Percentiles rank a stretch among this genome's conserved stretches.
Evolutionary conservation across 2,797 vertebrate species (phyloP).

Genomic region (Chiloscyllium punctatum): DNA sequence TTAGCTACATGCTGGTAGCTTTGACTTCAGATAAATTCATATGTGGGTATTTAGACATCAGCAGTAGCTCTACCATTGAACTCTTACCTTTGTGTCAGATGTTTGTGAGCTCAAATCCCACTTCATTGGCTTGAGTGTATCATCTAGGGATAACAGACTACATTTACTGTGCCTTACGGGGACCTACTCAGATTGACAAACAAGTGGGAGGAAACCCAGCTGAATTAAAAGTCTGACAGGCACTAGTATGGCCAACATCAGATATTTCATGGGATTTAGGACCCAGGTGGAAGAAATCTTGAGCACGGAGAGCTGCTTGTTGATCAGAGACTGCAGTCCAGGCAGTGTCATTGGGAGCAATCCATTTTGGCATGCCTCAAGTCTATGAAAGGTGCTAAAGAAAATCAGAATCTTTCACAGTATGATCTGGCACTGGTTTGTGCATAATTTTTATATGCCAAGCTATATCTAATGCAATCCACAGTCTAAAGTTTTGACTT

Average conservation of each 20-base stretch:
- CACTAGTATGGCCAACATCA: not conserved
- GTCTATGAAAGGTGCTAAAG: not conserved
- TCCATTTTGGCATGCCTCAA: not conserved
- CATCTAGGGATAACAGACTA: not conserved
- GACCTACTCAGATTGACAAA: not conserved
- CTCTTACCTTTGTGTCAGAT: not conserved
- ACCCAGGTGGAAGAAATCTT: not conserved
- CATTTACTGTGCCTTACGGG: not conserved
- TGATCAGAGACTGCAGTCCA: not conserved
- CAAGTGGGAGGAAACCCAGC: not conserved
- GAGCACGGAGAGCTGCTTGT: not conserved
- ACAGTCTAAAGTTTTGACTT: not conserved
- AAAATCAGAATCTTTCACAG: not conserved
- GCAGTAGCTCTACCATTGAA: too few relatives aligned
- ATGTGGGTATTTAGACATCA: not conserved
- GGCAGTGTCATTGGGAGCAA: not conserved
- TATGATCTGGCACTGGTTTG: not conserved
- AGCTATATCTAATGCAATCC: not conserved
- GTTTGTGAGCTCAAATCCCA: not conserved
- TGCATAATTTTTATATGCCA: not conserved
- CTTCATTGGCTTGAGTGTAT: not conserved
- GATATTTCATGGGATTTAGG: not conserved
- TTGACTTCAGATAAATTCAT: conserved; percentile 1
- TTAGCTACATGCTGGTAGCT: not conserved
- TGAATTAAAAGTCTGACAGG: not conserved